phyloP scores from a whole-genome alignment of 2,888 invertebrate species.

The Luperina testacea region DNA sequence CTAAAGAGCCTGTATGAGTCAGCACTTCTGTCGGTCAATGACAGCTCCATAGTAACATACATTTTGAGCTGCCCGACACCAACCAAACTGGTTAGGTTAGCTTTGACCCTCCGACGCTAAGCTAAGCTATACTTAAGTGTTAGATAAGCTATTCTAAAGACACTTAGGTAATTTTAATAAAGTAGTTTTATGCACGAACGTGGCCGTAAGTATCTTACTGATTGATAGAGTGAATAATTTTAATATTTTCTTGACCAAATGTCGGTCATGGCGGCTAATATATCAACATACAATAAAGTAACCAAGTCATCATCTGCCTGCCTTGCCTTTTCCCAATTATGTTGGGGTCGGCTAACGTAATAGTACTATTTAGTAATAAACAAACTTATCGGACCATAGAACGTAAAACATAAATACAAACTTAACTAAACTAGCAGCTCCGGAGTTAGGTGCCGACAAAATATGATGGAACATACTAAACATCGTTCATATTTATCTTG shows the following conservation, averaged over 20 bases:
- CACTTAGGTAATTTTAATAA: constrained; percentile 31
- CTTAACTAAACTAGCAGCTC: too few species aligned
- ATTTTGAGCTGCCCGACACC: constrained; percentile 10
- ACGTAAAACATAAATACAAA: too few species aligned
- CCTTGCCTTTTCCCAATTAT: too few species aligned
- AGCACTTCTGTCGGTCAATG: constrained; percentile 35
- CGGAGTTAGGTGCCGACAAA: too few species aligned
- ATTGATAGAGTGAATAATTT: neutral
- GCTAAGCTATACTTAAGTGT: constrained; percentile 24
- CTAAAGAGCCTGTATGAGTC: constrained; percentile 1
- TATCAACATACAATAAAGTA: too few species aligned
- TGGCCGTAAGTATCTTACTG: neutral
- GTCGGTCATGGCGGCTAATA: neutral
- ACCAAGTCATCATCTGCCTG: too few species aligned
- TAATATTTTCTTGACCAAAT: neutral
- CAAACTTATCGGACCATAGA: too few species aligned
- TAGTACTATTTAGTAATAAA: too few species aligned
- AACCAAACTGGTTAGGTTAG: constrained; percentile 44
- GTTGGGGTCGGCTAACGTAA: too few species aligned
- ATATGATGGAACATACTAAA: too few species aligned
- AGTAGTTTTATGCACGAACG: constrained; percentile 27
- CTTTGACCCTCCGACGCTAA: constrained; percentile 32
- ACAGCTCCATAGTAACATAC: constrained; percentile 18
- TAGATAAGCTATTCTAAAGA: constrained; percentile 40
- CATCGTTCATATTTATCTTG: too few species aligned